These are phyloP conservation scores for Entomyzon cyanotis DNA, from an alignment of 2,113 vertebrate species.

Conservation along the genomic window DNA sequence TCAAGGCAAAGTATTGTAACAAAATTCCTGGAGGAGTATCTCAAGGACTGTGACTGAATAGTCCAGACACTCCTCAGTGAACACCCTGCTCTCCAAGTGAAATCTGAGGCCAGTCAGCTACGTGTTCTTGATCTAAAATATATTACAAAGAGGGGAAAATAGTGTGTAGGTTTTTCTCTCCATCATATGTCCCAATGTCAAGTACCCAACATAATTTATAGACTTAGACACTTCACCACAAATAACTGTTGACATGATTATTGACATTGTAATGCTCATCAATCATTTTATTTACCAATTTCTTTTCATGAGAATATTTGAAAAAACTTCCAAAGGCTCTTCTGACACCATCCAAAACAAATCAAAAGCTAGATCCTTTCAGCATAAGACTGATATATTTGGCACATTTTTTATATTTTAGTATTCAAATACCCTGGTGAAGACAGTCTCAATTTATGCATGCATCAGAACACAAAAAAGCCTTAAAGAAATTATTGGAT, in stretches of 20 bases:
- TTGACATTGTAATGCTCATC: neutral
- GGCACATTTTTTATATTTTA: neutral
- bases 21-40: neutral
- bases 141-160: neutral
- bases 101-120: neutral
- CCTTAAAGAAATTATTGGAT: neutral
- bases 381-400: neutral
- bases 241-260: neutral
- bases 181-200: neutral
- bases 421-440: neutral
- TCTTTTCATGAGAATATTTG: neutral
- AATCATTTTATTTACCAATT: neutral
- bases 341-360: neutral
- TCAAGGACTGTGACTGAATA: neutral
- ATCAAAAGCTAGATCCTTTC: neutral
- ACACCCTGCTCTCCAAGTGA: neutral
- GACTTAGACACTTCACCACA: no score
- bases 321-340: neutral
- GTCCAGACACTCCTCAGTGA: neutral
- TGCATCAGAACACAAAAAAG: neutral
- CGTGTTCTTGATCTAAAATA: neutral
- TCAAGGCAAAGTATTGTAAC: neutral
- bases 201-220: neutral
- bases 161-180: neutral
- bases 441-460: neutral